Conservation (phyloP, 2,113 vertebrate species). For the Pollachius pollachius region DNA sequence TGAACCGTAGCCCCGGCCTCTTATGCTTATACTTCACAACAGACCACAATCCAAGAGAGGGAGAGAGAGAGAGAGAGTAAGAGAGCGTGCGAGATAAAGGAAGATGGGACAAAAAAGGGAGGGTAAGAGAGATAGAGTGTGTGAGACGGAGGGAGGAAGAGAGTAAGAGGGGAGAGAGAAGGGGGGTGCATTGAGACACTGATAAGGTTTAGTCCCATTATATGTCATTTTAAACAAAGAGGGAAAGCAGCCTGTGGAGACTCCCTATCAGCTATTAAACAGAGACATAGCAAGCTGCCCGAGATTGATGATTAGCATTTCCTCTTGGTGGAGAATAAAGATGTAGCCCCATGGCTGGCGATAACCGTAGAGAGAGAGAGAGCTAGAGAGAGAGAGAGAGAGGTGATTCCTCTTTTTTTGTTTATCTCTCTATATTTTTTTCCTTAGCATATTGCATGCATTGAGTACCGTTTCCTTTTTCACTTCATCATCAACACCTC, state of each 20-base stretch:
- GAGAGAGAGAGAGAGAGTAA: conserved; percentile 6
- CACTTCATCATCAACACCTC: conserved; percentile 16
- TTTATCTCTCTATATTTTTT: conserved; percentile 28
- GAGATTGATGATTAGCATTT: conserved; percentile 93
- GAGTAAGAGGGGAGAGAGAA: conserved; percentile 22
- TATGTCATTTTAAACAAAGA: conserved; percentile 98
- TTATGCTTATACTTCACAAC: conserved; percentile 76
- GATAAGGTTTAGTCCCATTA: conserved; percentile 92
- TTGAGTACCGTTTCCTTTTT: not conserved
- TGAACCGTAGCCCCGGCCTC: conserved; percentile 78
- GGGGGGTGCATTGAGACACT: conserved; percentile 86
- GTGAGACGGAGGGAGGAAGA: conserved; percentile 17
- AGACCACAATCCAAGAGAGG: conserved; percentile 74
- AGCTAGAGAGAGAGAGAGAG: conserved; percentile 1
- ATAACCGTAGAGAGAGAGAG: conserved; percentile 74
- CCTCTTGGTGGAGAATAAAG: conserved; percentile 73
- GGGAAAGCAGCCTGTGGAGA: conserved; percentile 87
- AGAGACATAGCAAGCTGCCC: conserved; percentile 83
- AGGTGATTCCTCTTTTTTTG: conserved; percentile 21
- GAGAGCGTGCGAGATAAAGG: too few relatives aligned
- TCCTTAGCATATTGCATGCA: conserved; percentile 33
- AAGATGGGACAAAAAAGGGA: too few relatives aligned
- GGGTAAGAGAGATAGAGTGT: too few relatives aligned
- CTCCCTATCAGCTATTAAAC: conserved; percentile 94
- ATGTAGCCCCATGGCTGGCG: conserved; percentile 73